Percentiles rank a stretch among this genome's conserved stretches.
These are phyloP conservation scores for Pardosa pseudoannulata DNA, from an alignment of 2,888 invertebrate species.

Conservation along the genomic window DNA sequence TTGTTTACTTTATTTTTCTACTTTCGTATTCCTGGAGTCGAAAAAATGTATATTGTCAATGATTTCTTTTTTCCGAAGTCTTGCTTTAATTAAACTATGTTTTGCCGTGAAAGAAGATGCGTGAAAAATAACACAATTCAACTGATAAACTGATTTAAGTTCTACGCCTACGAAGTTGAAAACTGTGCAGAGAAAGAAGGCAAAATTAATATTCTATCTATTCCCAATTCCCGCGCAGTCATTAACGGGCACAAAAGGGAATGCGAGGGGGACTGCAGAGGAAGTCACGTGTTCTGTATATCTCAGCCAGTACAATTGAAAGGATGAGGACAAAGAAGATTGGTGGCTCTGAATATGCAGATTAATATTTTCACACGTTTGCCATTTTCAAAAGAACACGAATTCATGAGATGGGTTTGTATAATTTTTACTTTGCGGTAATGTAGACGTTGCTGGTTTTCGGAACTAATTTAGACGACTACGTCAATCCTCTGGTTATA, in stretches of 20 bases:
- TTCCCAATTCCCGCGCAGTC: conserved; percentile 26
- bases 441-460: background rate
- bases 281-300: conserved; percentile 20
- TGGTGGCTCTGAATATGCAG: conserved; percentile 31
- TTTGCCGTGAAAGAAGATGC: background rate
- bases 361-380: conserved; percentile 35
- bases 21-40: too few relatives aligned
- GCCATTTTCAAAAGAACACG: conserved; percentile 29
- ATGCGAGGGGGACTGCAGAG: background rate
- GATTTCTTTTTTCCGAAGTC: background rate
- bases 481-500: background rate
- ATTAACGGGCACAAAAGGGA: conserved; percentile 22
- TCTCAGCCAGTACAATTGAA: conserved; percentile 23
- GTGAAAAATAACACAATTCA: conserved; percentile 15
- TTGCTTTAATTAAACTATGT: conserved; percentile 8
- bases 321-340: conserved; percentile 21
- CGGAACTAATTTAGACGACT: background rate
- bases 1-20: too few relatives aligned
- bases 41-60: too few relatives aligned
- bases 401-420: conserved; percentile 8
- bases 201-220: conserved; percentile 28
- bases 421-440: background rate
- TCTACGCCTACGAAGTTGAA: background rate
- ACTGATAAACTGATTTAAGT: conserved; percentile 1
- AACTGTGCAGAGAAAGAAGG: conserved; percentile 8